Percentiles rank a stretch among this genome's conserved stretches.
Conservation (phyloP, 2,113 vertebrate genomes). For the Caranx melampygus region DNA sequence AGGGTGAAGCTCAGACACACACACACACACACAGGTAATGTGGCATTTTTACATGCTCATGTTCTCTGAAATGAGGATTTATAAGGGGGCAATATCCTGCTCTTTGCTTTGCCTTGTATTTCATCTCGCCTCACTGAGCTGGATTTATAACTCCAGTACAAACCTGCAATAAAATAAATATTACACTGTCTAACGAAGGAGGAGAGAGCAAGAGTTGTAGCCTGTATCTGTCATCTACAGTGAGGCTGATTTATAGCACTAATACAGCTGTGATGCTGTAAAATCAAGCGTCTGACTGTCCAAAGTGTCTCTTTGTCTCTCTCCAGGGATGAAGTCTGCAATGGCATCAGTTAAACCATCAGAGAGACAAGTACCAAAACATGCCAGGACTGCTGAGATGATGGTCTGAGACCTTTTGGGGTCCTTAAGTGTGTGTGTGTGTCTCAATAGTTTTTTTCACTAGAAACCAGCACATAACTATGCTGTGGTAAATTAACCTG, state of each 20-base stretch:
- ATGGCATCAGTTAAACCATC: too few relatives aligned
- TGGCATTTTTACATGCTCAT: constrained; percentile 44
- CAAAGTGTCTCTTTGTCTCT: constrained; percentile 24
- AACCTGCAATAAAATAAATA: constrained; percentile 63
- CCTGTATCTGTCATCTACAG: constrained; percentile 23
- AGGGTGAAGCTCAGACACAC: neutral
- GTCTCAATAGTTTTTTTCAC: too few relatives aligned
- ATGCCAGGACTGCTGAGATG: constrained; percentile 2
- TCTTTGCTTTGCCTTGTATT: constrained; percentile 41
- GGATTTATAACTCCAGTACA: constrained; percentile 60
- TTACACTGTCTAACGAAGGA: constrained; percentile 37
- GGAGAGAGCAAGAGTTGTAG: constrained; percentile 29
- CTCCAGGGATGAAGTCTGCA: too few relatives aligned
- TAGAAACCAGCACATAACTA: too few relatives aligned
- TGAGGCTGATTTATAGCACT: constrained; percentile 50
- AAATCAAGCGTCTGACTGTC: constrained; percentile 43
- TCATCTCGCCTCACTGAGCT: constrained; percentile 34
- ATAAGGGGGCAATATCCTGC: constrained; percentile 50
- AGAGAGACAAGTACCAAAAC: constrained; percentile 27
- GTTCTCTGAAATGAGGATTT: constrained; percentile 52
- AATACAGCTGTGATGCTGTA: constrained; percentile 44
- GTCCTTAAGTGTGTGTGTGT: constrained; percentile 7
- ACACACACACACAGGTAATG: constrained; percentile 3
- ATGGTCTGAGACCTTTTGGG: constrained; percentile 2
- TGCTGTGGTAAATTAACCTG: too few relatives aligned